Evolutionary conservation across 2,888 invertebrate species (phyloP), one percentile per base, ranked within the genome.

Genomic region (Acleris holmiana): DNA sequence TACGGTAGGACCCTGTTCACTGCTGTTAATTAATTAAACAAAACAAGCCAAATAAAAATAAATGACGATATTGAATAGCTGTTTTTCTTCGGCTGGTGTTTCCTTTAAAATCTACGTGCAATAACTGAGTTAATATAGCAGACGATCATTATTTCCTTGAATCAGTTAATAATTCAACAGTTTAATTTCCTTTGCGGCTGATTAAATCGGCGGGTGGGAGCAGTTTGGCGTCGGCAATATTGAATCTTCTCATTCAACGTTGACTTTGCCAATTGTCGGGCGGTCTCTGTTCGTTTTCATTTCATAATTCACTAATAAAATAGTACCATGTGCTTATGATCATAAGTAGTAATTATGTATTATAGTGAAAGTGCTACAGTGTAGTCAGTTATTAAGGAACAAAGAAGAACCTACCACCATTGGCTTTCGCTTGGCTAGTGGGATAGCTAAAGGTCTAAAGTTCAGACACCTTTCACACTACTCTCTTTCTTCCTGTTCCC

Each of bases 181-280:
- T 85, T 85, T 86, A 84, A 86, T 87, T 86, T 87, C 86, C 86
- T 86, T 82, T 83, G 84, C 77, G 83, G 84, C 76, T 81, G 85
- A 85, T 82, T 82, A 83, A 79, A 77, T 78, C 66, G 58, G 61
- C 56, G 59, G 61, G 56, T 51, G 54, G 48, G 41, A 65, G 63
- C 69, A 67, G 64, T 64, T 71, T 68, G 69, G 70, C 67, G 68
- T 71, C 71, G 69, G 72, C 72, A 77, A 76, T 76, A 80, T 79
- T 77, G 72, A 73, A 76, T 74, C 72, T 68, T 66, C 71, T 66
- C 63, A 67, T 72, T 71, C 67, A 72, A 76, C 73, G 70, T 68
- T 69, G 68, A 68, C 63, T 68, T 71, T 65, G 66, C 71, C 71
- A 68, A 67, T 69, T 58, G 62, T 41, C 54, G 61, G 65, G 55